Percentiles rank a stretch among this genome's conserved stretches.
phyloP scores from a whole-genome alignment of 2,113 vertebrate genomes.

The Triplophysa siluroides region DNA sequence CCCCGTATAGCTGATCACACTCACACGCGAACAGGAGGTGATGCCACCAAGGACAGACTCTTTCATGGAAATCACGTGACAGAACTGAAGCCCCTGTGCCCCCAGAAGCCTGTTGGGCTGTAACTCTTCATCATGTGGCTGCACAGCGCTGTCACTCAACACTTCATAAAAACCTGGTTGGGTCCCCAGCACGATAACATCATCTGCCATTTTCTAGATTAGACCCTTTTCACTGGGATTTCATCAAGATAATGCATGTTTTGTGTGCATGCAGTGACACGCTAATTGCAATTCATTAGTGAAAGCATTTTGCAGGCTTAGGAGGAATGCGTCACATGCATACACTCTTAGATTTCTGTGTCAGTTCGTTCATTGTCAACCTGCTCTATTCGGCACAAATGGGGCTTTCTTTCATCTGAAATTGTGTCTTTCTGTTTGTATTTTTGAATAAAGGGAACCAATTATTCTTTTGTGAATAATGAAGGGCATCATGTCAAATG shows the following conservation, averaged over 20 bases:
- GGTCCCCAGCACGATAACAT: constrained; percentile 39
- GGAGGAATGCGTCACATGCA: constrained; percentile 17
- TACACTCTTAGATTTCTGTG: constrained; percentile 35
- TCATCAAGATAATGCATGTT: constrained; percentile 44
- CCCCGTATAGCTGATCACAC: neutral
- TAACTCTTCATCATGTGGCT: constrained; percentile 7
- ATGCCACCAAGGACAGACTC: neutral
- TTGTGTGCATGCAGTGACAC: constrained; percentile 27
- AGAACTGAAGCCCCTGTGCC: neutral
- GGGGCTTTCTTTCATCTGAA: neutral
- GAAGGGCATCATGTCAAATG: neutral
- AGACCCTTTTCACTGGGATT: constrained; percentile 14
- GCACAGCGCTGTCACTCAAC: constrained; percentile 32
- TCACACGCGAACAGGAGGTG: constrained; percentile 13
- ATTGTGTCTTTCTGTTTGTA: neutral
- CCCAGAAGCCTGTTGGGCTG: neutral
- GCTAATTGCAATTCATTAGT: constrained; percentile 51
- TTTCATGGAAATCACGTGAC: constrained; percentile 12
- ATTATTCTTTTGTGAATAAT: constrained; percentile 21
- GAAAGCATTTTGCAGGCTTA: constrained; percentile 30
- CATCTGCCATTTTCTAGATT: constrained; percentile 39
- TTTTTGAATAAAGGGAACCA: constrained; percentile 5
- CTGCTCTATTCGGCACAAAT: constrained; percentile 5
- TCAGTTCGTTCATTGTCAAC: constrained; percentile 29
- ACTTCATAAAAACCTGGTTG: constrained; percentile 26